A percentile compares a stretch with the other conserved stretches of the same genome.
Conservation (phyloP, 2,797 vertebrate genomes). For the Sebastes melanostomus region DNA sequence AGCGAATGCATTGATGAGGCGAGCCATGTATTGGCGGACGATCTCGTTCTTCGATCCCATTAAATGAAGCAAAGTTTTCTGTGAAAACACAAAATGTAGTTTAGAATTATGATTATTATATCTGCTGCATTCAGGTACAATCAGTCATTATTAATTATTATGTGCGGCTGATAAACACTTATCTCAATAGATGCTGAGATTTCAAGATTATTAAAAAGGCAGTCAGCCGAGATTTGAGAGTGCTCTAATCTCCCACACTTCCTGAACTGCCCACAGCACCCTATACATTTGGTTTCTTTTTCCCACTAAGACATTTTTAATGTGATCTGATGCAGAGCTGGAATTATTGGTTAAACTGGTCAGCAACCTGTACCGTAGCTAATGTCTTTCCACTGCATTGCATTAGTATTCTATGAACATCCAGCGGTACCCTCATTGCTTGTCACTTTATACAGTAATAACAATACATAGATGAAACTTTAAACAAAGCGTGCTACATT, state of each 20-base stretch:
- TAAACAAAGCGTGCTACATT: neutral
- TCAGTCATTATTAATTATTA: neutral
- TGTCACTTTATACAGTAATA: neutral
- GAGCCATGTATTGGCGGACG: conserved; percentile 90
- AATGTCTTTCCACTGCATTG: neutral
- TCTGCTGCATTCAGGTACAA: neutral
- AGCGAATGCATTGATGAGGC: conserved; percentile 92
- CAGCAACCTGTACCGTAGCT: neutral
- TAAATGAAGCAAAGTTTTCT: conserved; percentile 87
- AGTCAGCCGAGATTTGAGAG: neutral
- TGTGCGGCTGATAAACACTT: neutral
- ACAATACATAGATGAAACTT: neutral
- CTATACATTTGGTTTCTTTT: neutral
- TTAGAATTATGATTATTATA: neutral
- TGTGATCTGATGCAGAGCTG: neutral
- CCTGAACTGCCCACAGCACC: neutral
- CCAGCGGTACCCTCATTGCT: neutral
- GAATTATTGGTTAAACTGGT: neutral
- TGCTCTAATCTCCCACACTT: neutral
- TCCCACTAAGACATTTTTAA: neutral
- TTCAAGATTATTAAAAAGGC: neutral
- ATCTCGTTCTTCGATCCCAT: conserved; percentile 87
- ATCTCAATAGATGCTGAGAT: neutral
- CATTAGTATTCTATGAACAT: neutral
- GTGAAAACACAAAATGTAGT: conserved; percentile 24